Base-by-base conservation (phyloP, 2,888 invertebrate species). In the Agriopis leucophaearia region DNA sequence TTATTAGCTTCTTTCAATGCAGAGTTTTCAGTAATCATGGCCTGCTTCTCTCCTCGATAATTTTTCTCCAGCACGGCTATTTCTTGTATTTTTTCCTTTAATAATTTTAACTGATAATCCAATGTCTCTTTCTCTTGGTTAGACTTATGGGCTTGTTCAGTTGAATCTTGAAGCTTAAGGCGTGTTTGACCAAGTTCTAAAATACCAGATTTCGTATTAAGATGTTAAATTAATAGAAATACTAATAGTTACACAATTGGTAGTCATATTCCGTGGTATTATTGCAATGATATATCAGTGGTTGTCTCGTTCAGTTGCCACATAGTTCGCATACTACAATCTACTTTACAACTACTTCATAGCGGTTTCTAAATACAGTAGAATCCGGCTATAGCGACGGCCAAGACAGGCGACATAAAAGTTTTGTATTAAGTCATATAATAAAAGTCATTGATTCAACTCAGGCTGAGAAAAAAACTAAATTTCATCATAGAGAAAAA, bases 41-140 rank as follows among this genome's bases (percentile, higher is more conserved):
- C 78, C 56, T 80, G 76, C 66, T 81, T 86, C 1, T 79, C 73
- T 12, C 85, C 84, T 60, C 81, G 86, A 47, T 85, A 83, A 50
- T 81, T 84, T 0, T 70, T 63, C 69, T 91, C 88, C 8, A 75
- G 73, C 12, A 70, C 78, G 6, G 79, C 85, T 7, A 87, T 75
- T 44, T 86, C 85, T 36, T 81, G 71, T 10, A 89, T 78, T 71
- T 83, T 87, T 0, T 66, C 69, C 61, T 85, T 84, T 13, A 90
- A 66, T 16, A 84, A 76, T 18, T 87, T 81, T 9, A 91, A 56
- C 66, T 91, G 86, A 15, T 83, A 71, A 1, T 66, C 66, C 5
- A 89, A 71, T 0, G 79, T 67, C 4, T 86, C 81, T 59, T 85
- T 88, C 12, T 91, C 88, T 36, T 79, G 47, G n/a, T 66, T 78